These are phyloP conservation scores for Harlomillsia oculata DNA, from an alignment of 1,140 invertebrate species.

Conservation along the genomic window DNA sequence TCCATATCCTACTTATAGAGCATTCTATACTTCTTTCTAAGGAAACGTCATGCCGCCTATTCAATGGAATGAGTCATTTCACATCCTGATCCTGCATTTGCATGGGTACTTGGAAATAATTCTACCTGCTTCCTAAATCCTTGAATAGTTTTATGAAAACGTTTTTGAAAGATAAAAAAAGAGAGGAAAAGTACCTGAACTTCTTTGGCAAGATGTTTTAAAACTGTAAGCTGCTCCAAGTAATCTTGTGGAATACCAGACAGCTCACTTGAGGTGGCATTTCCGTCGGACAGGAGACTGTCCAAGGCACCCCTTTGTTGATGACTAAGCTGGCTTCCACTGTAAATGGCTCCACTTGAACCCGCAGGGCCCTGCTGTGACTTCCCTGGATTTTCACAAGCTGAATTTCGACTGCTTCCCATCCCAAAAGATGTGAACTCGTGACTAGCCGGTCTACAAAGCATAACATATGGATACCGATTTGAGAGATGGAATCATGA, in stretches of 20 bases:
- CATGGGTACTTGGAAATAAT: no score
- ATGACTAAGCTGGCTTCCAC: constrained; percentile 11
- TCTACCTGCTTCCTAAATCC: background rate
- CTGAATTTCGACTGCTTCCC: constrained; percentile 16
- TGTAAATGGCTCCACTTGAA: constrained; percentile 7
- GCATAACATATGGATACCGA: no score
- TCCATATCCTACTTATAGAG: no score
- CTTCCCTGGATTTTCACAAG: constrained; percentile 1
- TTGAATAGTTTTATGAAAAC: constrained; percentile 10
- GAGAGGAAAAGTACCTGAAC: constrained; percentile 28
- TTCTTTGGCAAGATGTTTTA: constrained; percentile 75
- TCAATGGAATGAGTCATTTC: constrained; percentile 34
- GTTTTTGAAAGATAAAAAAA: background rate
- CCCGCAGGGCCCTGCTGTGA: constrained; percentile 10
- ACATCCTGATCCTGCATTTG: no score
- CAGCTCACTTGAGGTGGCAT: constrained; percentile 50
- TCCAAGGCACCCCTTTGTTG: constrained; percentile 10
- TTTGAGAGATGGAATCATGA: no score
- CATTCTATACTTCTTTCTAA: no score
- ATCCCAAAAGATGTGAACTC: constrained; percentile 34
- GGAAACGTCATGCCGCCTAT: no score
- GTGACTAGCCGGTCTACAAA: constrained; percentile 34
- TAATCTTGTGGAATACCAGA: constrained; percentile 77
- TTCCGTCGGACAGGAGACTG: constrained; percentile 8
- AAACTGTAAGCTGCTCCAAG: constrained; percentile 66